Base-by-base conservation (phyloP, 2,113 vertebrate species). In the Alethe castanea region DNA sequence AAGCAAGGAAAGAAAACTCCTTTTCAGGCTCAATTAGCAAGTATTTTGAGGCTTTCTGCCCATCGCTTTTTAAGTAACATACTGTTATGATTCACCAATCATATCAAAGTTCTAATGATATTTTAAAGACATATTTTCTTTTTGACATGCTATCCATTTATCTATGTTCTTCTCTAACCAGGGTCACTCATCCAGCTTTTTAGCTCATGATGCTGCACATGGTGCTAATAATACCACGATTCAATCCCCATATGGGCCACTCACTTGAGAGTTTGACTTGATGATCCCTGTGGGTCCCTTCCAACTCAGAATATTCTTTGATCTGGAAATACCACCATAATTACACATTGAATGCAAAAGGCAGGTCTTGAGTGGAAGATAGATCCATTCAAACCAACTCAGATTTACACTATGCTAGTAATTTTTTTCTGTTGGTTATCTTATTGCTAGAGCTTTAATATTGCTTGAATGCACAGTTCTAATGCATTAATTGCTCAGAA, bases 401-500 rank as follows among this genome's bases (percentile, higher is more conserved):
- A 93, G 44, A 92, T 81, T 65, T 81, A 61, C 74, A 73, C 56
- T 87, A 45, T 19, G 57, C 25, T 57, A 89, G 48, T 53, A 9
- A 74, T 92, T 88, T 86, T 74, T 56, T 70, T 88, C 90, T 89
- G 29, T 62, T 81, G 38, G 57, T 79, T 92, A 83, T 83, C 92
- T 85, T 89, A 86, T 65, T 74, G 57, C 73, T 81, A 59, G 47
- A 70, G 38, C 66, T 33, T 81, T 91, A 77, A 94, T 45, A n/a
- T 66, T 93, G 81, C 84, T 90, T 78, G 50, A 90, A 87, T 1
- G 2, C 52, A 79, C 25, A 45, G 10, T 87, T 94, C 57, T 86
- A 91, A 81, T 77, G 65, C 53, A 84, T 80, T 94, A 96, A 94
- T 93, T 95, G 78, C 82, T 76, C 57, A 61, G 61, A 88, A 74